Conservation (phyloP, 2,113 vertebrate species). For the Perognathus longimembris region DNA sequence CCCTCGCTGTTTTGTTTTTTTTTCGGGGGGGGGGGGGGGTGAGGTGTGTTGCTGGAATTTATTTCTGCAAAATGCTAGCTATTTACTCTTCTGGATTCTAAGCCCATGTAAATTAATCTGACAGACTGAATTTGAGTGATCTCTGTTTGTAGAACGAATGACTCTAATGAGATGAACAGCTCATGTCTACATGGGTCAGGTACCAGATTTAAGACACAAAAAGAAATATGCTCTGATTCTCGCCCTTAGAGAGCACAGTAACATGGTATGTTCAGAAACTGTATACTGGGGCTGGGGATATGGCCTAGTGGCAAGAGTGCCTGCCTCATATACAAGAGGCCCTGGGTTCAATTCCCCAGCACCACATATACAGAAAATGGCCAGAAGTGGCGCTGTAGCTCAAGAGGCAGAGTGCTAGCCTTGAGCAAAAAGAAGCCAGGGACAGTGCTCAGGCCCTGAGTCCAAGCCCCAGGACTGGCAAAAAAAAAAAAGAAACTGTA, state of each 20-base stretch:
- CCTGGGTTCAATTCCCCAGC: no score
- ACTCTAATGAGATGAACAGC: slow-evolving; percentile 1
- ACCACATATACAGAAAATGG: no score
- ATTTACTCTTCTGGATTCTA: slow-evolving; percentile 34
- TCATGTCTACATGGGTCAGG: background rate
- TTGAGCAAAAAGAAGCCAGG: no score
- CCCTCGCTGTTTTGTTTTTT: background rate
- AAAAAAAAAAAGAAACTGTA: no score
- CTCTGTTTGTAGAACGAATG: background rate
- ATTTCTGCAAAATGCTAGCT: slow-evolving; percentile 60
- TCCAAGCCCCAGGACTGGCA: no score
- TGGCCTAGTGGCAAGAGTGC: no score
- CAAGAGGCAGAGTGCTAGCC: no score
- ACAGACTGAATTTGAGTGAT: slow-evolving; percentile 32
- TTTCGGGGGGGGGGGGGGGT: background rate
- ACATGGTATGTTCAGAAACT: background rate
- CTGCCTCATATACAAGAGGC: no score
- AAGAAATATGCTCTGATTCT: background rate
- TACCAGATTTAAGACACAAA: slow-evolving; percentile 23
- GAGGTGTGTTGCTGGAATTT: no score
- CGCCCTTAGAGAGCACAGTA: background rate
- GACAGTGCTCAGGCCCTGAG: no score
- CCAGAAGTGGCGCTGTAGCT: no score
- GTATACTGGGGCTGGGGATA: no score
- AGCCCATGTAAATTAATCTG: slow-evolving; percentile 35